phyloP scores from a whole-genome alignment of 2,888 invertebrate genomes.

The Luperina nickerlii region DNA sequence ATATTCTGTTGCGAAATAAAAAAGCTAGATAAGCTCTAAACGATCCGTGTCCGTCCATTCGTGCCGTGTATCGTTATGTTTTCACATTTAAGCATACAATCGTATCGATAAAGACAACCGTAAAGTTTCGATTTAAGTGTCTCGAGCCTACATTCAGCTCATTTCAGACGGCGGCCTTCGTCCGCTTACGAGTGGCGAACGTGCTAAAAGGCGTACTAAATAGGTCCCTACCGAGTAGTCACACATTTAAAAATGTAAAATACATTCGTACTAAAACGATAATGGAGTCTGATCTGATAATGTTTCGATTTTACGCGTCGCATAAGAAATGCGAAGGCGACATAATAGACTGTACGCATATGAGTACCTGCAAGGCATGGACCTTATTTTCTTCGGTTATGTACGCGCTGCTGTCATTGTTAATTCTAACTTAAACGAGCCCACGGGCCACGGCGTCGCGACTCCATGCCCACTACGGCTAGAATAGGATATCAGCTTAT shows the following conservation, averaged over 20 bases:
- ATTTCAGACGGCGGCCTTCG: constrained; percentile 73
- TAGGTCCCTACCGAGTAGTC: constrained; percentile 67
- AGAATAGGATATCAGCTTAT: constrained; percentile 60
- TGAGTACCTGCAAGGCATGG: constrained; percentile 47
- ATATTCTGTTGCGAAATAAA: constrained; percentile 72
- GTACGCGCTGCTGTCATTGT: constrained; percentile 65
- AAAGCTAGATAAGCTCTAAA: constrained; percentile 77
- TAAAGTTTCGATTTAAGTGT: constrained; percentile 85
- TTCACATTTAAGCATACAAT: constrained; percentile 78
- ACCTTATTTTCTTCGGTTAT: constrained; percentile 63
- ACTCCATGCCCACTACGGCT: constrained; percentile 45
- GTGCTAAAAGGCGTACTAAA: constrained; percentile 74
- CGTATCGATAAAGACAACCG: constrained; percentile 81
- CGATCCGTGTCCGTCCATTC: constrained; percentile 74
- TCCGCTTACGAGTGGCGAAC: constrained; percentile 67
- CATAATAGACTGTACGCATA: constrained; percentile 58
- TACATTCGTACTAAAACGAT: constrained; percentile 75
- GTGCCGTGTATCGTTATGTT: constrained; percentile 72
- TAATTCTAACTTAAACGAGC: constrained; percentile 69
- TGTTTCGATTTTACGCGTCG: constrained; percentile 73
- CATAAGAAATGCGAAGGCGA: constrained; percentile 69
- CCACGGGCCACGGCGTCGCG: constrained; percentile 37
- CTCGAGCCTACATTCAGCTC: constrained; percentile 74
- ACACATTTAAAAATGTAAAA: constrained; percentile 76
- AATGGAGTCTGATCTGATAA: constrained; percentile 75